Percentiles rank a stretch among this genome's conserved stretches.
These are phyloP conservation scores for Dusona sp. DNA, from an alignment of 2,888 invertebrate genomes.

Conservation along the genomic window DNA sequence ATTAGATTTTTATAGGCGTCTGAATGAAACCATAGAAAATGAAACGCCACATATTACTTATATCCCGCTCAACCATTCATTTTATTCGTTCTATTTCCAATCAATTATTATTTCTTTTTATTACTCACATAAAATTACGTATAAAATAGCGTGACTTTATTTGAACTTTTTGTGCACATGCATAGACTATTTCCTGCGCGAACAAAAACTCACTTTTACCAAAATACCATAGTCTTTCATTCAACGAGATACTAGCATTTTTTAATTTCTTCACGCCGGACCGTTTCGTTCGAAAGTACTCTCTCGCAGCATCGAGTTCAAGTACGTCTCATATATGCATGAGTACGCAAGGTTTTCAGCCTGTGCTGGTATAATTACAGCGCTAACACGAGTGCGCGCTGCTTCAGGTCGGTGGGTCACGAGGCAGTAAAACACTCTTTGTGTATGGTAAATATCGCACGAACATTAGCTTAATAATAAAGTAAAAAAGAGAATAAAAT, in stretches of 20 bases:
- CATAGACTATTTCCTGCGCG: neutral
- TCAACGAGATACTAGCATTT: slow-evolving; percentile 27
- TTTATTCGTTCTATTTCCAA: slow-evolving; percentile 13
- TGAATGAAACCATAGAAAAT: slow-evolving; percentile 8
- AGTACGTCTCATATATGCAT: slow-evolving; percentile 45
- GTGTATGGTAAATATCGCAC: slow-evolving; percentile 11
- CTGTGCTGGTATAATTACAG: slow-evolving; percentile 48
- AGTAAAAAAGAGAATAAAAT: slow-evolving; percentile 22
- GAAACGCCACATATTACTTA: neutral
- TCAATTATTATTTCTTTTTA: slow-evolving; percentile 1
- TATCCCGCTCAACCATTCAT: neutral
- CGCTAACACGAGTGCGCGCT: slow-evolving; percentile 39
- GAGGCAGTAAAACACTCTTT: slow-evolving; percentile 38
- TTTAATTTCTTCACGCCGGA: slow-evolving; percentile 11
- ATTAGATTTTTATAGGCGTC: slow-evolving; percentile 29
- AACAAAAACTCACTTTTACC: neutral
- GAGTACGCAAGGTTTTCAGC: slow-evolving; percentile 32
- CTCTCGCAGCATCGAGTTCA: slow-evolving; percentile 41
- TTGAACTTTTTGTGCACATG: slow-evolving; percentile 1
- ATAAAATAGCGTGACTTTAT: neutral
- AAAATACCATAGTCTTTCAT: neutral
- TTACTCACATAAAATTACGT: no score
- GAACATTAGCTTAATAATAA: slow-evolving; percentile 13
- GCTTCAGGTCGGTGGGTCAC: slow-evolving; percentile 64
- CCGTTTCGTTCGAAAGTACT: slow-evolving; percentile 38